A percentile compares a stretch with the other conserved stretches of the same genome.
Evolutionary conservation across 2,113 vertebrate species (phyloP).

Genomic region (Ramphastos sulfuratus): DNA sequence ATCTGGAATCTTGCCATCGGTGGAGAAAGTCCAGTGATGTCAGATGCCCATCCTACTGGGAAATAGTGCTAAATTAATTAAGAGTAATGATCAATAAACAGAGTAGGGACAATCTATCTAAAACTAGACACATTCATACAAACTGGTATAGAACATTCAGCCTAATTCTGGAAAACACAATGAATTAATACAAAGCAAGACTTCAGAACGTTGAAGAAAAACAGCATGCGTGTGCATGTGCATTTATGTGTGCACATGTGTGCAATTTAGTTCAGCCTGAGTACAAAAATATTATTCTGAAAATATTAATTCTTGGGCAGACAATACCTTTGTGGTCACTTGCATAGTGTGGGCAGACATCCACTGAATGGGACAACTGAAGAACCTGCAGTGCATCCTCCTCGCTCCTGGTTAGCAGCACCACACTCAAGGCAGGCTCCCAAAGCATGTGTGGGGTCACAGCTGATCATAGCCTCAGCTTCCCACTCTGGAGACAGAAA

Average conservation of each 20-base stretch:
- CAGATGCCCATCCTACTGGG: not conserved
- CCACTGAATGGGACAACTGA: not conserved
- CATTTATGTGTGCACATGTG: rapidly evolving
- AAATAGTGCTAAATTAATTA: not conserved
- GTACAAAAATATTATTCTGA: not conserved
- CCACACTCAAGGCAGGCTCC: rapidly evolving
- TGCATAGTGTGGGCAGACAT: not conserved
- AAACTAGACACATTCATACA: not conserved
- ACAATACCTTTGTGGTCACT: not conserved
- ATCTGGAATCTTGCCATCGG: not conserved
- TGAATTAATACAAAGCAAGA: not conserved
- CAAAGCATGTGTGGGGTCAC: rapidly evolving
- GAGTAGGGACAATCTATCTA: not conserved
- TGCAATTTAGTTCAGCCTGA: not conserved
- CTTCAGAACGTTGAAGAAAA: not conserved
- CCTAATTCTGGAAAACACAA: not conserved
- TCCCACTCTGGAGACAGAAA: not conserved
- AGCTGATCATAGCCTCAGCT: not conserved
- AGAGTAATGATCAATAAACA: not conserved
- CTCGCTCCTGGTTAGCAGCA: not conserved
- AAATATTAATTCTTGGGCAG: not conserved
- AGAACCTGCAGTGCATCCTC: not conserved
- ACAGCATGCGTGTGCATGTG: rapidly evolving
- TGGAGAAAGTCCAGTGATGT: not conserved
- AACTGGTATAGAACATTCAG: not conserved